A percentile compares a stretch with the other conserved stretches of the same genome.
Evolutionary conservation across 2,888 invertebrate genomes (phyloP).

Genomic region (Zelleria hepariella): DNA sequence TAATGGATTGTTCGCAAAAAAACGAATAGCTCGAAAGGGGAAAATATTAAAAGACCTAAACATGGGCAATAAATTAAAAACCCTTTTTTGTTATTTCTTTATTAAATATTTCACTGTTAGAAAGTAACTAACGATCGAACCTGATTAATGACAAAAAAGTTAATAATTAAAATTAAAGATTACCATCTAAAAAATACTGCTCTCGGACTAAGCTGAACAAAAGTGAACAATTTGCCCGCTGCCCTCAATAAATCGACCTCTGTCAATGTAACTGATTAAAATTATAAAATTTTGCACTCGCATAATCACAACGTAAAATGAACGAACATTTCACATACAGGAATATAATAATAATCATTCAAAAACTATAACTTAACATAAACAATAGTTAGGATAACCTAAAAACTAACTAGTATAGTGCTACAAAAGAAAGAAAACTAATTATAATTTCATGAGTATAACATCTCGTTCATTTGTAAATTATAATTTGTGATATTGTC

Average conservation of each 20-base stretch:
- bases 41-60: no score
- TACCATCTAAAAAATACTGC: slow-evolving; percentile 69
- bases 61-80: not conserved
- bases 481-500: slow-evolving; percentile 3
- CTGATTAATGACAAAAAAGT: slow-evolving; percentile 64
- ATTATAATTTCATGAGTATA: slow-evolving; percentile 3
- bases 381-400: slow-evolving; percentile 4
- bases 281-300: slow-evolving; percentile 65
- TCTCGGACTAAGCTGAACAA: slow-evolving; percentile 66
- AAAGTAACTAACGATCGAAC: slow-evolving; percentile 71
- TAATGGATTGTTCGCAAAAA: no score
- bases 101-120: slow-evolving; percentile 72
- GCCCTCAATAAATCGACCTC: slow-evolving; percentile 47
- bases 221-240: slow-evolving; percentile 47
- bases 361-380: slow-evolving; percentile 4
- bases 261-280: slow-evolving; percentile 53
- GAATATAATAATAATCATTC: slow-evolving; percentile 38
- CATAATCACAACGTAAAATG: slow-evolving; percentile 70
- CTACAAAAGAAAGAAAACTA: not conserved
- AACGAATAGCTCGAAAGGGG: no score
- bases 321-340: slow-evolving; percentile 61
- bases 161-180: slow-evolving; percentile 45
- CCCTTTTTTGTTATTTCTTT: slow-evolving; percentile 63
- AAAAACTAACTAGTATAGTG: not conserved
- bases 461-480: not conserved